phyloP scores from a whole-genome alignment of 2,888 invertebrate species.

The Pristionchus mayeri region DNA sequence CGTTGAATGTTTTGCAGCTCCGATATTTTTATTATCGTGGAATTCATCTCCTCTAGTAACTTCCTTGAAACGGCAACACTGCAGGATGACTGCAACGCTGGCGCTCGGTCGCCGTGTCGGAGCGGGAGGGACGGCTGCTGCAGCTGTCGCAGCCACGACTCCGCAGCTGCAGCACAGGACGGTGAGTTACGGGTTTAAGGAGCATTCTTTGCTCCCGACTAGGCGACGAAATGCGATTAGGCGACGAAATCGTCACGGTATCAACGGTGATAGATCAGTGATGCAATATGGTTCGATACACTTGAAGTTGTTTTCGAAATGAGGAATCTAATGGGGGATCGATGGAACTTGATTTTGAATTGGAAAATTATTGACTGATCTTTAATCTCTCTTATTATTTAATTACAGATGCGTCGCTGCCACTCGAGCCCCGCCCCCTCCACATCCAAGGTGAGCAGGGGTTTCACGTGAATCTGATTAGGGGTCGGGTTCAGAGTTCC shows the following conservation, averaged over 20 bases:
- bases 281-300: too few relatives aligned
- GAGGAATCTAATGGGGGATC: too few relatives aligned
- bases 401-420: slow-evolving; percentile 8
- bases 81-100: neutral
- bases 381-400: neutral
- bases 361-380: neutral
- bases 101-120: slow-evolving; percentile 14
- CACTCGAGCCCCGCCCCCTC: slow-evolving; percentile 42
- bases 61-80: too few relatives aligned
- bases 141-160: neutral
- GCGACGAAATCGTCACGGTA: too few relatives aligned
- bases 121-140: slow-evolving; percentile 6
- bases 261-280: too few relatives aligned
- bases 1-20: too few relatives aligned
- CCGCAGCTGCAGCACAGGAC: neutral
- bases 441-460: slow-evolving; percentile 7
- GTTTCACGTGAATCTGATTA: neutral
- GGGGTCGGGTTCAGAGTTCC: neutral
- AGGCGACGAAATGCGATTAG: too few relatives aligned
- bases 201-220: too few relatives aligned
- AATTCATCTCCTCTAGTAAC: too few relatives aligned
- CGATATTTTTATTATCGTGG: too few relatives aligned
- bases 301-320: too few relatives aligned
- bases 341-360: neutral
- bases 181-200: neutral